Conservation (phyloP, 2,888 invertebrate genomes). For the Piscicola geometra region DNA sequence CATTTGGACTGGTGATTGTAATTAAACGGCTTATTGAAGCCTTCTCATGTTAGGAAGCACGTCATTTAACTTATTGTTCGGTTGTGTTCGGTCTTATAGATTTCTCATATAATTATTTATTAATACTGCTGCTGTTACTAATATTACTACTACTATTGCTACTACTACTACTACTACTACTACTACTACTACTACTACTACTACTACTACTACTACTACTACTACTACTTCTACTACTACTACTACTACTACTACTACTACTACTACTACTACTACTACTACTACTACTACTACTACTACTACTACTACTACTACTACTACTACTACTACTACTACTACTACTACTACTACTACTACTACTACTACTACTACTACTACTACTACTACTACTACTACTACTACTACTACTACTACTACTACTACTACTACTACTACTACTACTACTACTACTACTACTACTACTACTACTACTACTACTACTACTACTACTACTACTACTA, state of each 20-base stretch:
- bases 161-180: slow-evolving; percentile 32
- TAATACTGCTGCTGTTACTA: slow-evolving; percentile 25
- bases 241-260: slow-evolving; percentile 4
- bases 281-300: slow-evolving; percentile 3
- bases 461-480: slow-evolving; percentile 17
- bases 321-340: slow-evolving; percentile 29
- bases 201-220: slow-evolving; percentile 18
- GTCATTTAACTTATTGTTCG: no score
- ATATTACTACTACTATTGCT: slow-evolving; percentile 30
- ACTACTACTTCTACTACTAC: slow-evolving; percentile 16
- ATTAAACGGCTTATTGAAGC: no score
- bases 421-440: slow-evolving; percentile 29
- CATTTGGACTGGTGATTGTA: no score
- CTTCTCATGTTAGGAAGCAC: no score
- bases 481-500: slow-evolving; percentile 15
- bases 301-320: slow-evolving; percentile 27
- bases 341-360: slow-evolving; percentile 29
- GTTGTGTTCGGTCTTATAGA: no score
- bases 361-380: slow-evolving; percentile 30
- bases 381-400: slow-evolving; percentile 30
- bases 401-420: slow-evolving; percentile 29
- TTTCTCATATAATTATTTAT: no score
- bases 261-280: slow-evolving; percentile 10
- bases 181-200: slow-evolving; percentile 21
- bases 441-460: slow-evolving; percentile 20